phyloP scores from a whole-genome alignment of 2,797 vertebrate genomes.

The Sylvilagus floridanus region DNA sequence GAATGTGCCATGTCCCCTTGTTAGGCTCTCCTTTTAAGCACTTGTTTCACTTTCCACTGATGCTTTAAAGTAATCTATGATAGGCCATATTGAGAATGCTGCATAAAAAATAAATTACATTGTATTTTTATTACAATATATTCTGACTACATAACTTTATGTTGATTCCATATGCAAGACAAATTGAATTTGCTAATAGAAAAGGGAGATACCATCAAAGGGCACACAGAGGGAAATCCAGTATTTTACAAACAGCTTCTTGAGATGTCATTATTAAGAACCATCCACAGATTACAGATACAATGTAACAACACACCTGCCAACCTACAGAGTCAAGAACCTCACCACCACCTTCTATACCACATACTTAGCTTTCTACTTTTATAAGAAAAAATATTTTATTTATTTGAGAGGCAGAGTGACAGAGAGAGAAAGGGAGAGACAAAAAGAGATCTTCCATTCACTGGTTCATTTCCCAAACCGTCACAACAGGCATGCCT shows the following conservation, averaged over 20 bases:
- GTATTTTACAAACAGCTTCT: neutral
- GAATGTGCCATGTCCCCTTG: neutral
- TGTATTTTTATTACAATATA: neutral
- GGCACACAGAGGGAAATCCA: neutral
- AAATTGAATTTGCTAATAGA: neutral
- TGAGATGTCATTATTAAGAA: slow-evolving; percentile 4
- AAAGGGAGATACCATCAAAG: neutral
- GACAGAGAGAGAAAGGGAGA: too few species aligned
- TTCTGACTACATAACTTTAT: neutral
- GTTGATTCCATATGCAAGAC: neutral
- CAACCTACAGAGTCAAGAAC: neutral
- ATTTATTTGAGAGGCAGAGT: too few species aligned
- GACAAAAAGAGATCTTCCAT: too few species aligned
- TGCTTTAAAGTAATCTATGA: slow-evolving; percentile 38
- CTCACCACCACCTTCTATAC: too few species aligned
- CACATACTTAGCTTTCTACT: too few species aligned
- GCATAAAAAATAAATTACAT: neutral
- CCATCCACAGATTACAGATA: neutral
- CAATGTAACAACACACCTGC: neutral
- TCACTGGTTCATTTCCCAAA: too few species aligned
- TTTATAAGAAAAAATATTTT: too few species aligned
- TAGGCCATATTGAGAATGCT: neutral
- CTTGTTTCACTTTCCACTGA: neutral
- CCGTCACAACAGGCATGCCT: too few species aligned
- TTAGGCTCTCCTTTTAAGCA: neutral